Evolutionary conservation across 2,113 vertebrate genomes (phyloP).

Genomic region (Chaetura pelagica): DNA sequence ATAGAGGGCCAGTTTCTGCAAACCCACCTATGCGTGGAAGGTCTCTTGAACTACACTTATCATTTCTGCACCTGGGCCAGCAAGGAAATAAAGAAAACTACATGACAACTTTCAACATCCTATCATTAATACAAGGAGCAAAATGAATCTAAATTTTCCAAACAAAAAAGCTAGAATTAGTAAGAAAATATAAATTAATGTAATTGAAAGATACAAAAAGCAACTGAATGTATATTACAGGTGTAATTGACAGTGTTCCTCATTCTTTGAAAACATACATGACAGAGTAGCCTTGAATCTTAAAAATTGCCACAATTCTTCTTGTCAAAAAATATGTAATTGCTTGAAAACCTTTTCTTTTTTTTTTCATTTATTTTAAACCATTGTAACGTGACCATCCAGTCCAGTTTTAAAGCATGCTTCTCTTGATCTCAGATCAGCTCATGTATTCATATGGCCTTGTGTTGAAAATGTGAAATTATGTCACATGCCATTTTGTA

Average conservation of each 20-base stretch:
- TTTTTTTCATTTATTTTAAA: neutral
- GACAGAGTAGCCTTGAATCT: neutral
- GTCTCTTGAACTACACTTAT: neutral
- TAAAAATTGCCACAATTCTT: neutral
- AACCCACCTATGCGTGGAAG: neutral
- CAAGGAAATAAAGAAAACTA: neutral
- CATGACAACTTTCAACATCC: neutral
- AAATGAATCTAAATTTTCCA: neutral
- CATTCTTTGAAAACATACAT: neutral
- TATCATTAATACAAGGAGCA: neutral
- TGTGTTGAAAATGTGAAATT: conserved; percentile 49
- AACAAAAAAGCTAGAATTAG: neutral
- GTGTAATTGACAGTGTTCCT: conserved; percentile 10
- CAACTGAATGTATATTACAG: neutral
- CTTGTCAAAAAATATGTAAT: neutral
- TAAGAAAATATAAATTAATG: neutral
- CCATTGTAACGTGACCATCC: neutral
- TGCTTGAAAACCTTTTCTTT: neutral
- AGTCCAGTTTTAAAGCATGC: neutral
- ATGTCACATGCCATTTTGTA: neutral
- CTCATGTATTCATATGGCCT: neutral
- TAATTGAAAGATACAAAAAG: neutral
- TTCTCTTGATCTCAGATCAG: neutral
- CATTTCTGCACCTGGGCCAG: neutral
- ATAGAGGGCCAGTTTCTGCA: neutral